Base-by-base conservation (phyloP, 2,888 invertebrate genomes). In the Griposia aprilina region DNA sequence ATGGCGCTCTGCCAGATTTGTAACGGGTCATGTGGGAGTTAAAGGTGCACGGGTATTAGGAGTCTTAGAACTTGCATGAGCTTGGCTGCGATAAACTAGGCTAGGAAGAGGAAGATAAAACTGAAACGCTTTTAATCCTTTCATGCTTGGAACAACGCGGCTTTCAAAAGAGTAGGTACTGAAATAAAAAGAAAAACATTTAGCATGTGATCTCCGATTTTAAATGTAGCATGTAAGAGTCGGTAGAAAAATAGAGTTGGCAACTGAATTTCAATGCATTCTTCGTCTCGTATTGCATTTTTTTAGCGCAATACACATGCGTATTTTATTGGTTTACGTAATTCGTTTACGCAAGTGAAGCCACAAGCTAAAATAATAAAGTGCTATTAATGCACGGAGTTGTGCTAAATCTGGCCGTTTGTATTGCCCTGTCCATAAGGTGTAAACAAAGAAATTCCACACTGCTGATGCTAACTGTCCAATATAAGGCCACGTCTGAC, bases 1-100 rank as follows among this genome's bases (percentile, higher is more conserved):
- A 93, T 96, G 95, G 95, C 95, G 92, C 90, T 85, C 76, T 92
- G 95, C 94, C 95, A 95, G 93, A 87, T 88, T 83, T 83, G 90
- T 92, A 91, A 91, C 90, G 90, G 87, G 86, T 88, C 83, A 59
- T 90, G 82, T 88, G 69, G 82, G 84, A 80, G 78, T 80, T 85
- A 80, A 79, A 84, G 79, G 75, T 84, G 72, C 85, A 79, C 76
- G 80, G 76, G 76, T 83, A 80, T 84, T 74, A 71, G 75, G 77
- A 80, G 84, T 72, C 80, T 84, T 82, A 87, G 85, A 88, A 89
- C 87, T 87, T 89, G 81, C 63, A 80, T 81, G 79, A 57, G 84
- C 69, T 76, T 41, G 63, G 41, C 66, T 68, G 66, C 48, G 72
- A 82, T 86, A 81, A 78, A 76, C 76, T 77, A 66, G 65, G 75